Conservation (phyloP, 2,888 invertebrate species). For the Melieria picta region DNA sequence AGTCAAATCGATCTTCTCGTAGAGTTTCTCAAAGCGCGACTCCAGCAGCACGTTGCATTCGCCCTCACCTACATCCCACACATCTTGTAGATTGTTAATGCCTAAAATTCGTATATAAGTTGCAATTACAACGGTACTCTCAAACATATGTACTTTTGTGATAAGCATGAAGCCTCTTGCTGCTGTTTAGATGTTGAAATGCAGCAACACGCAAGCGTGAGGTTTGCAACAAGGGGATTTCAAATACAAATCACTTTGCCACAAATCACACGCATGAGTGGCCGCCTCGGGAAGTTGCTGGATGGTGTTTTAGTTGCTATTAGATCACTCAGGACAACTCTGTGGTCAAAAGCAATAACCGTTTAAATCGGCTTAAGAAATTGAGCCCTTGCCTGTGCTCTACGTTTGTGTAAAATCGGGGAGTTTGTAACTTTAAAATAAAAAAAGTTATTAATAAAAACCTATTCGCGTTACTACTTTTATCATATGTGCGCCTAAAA, state of each 20-base stretch:
- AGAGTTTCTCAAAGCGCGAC: conserved; percentile 97
- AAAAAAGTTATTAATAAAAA: too few species aligned
- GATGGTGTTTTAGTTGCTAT: too few species aligned
- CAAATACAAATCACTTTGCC: conserved; percentile 72
- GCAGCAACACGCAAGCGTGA: conserved; percentile 70
- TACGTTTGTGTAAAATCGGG: too few species aligned
- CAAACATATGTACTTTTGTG: too few species aligned
- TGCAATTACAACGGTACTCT: neutral
- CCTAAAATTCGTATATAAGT: conserved; percentile 67
- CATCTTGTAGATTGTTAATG: conserved; percentile 96
- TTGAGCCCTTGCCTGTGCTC: too few species aligned
- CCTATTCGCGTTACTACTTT: too few species aligned
- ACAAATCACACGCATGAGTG: conserved; percentile 73
- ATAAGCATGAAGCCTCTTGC: too few species aligned
- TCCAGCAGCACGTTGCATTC: conserved; percentile 98
- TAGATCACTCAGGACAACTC: too few species aligned
- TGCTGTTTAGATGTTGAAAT: conserved; percentile 29
- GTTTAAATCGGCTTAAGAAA: too few species aligned
- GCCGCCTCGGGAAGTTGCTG: conserved; percentile 32
- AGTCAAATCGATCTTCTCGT: conserved; percentile 99
- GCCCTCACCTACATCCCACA: conserved; percentile 98
- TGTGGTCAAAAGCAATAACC: too few species aligned
- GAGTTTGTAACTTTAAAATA: too few species aligned
- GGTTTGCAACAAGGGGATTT: conserved; percentile 78
- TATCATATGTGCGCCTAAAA: neutral